A percentile compares a stretch with the other conserved stretches of the same genome.
Evolutionary conservation across 2,888 invertebrate species (phyloP).

Genomic region (Eupithecia subfuscata): DNA sequence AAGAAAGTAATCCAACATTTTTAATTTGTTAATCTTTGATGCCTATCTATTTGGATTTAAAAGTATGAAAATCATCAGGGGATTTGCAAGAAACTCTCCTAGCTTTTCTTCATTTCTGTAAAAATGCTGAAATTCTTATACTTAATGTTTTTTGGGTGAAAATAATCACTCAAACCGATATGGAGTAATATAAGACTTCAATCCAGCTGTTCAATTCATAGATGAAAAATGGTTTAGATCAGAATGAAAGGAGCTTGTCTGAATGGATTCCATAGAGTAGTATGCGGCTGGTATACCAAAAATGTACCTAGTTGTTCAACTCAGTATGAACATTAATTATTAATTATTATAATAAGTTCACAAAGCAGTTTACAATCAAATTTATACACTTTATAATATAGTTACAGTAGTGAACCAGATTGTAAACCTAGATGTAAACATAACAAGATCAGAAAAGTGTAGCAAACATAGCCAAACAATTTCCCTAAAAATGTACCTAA

Average conservation of each 20-base stretch:
- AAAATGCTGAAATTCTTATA: background rate
- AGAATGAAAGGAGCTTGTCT: conserved; percentile 67
- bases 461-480: no score
- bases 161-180: conserved; percentile 5
- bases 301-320: background rate
- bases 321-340: background rate
- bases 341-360: no score
- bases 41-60: background rate
- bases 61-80: background rate
- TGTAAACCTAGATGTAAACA: no score
- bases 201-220: conserved; percentile 72
- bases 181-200: conserved; percentile 45
- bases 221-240: conserved; percentile 65
- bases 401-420: no score
- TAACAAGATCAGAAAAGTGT: no score
- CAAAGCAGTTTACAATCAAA: no score
- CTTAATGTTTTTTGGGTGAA: background rate
- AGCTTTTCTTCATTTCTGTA: background rate
- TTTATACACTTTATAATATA: no score
- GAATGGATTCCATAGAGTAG: conserved; percentile 26
- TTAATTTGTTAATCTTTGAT: background rate
- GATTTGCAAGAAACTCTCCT: background rate
- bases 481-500: no score
- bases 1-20: background rate
- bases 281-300: no score